Percentiles rank a stretch among this genome's conserved stretches.
Conservation (phyloP, 2,113 vertebrate species). For the Scalopus aquaticus region DNA sequence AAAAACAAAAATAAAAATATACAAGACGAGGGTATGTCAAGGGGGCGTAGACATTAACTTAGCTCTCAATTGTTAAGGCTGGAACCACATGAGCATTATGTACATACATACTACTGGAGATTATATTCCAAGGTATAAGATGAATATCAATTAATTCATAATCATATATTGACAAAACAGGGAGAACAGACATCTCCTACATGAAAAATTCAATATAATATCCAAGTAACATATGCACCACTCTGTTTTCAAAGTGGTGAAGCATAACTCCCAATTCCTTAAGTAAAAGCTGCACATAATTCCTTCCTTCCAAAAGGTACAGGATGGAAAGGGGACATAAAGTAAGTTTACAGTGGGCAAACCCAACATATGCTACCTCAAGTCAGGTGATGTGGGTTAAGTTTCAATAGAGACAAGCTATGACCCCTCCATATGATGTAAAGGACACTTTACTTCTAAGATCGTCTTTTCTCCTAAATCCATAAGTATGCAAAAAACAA, state of each 20-base stretch:
- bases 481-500: too few relatives aligned
- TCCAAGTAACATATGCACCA: not conserved
- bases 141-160: not conserved
- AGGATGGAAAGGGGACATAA: not conserved
- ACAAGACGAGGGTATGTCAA: not conserved
- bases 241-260: not conserved
- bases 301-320: not conserved
- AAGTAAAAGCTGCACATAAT: not conserved
- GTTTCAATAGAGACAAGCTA: not conserved
- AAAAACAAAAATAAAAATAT: not conserved
- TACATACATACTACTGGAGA: not conserved
- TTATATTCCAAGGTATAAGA: not conserved
- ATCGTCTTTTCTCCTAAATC: not conserved
- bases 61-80: not conserved
- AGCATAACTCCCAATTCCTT: not conserved
- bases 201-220: not conserved
- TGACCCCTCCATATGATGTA: too few relatives aligned
- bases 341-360: not conserved
- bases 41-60: not conserved
- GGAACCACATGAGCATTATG: not conserved
- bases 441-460: not conserved
- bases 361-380: not conserved
- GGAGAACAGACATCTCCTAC: not conserved
- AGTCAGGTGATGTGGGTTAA: not conserved
- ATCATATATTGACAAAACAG: not conserved